Base-by-base conservation (phyloP, 2,888 invertebrate genomes). In the Mystacides longicornis region DNA sequence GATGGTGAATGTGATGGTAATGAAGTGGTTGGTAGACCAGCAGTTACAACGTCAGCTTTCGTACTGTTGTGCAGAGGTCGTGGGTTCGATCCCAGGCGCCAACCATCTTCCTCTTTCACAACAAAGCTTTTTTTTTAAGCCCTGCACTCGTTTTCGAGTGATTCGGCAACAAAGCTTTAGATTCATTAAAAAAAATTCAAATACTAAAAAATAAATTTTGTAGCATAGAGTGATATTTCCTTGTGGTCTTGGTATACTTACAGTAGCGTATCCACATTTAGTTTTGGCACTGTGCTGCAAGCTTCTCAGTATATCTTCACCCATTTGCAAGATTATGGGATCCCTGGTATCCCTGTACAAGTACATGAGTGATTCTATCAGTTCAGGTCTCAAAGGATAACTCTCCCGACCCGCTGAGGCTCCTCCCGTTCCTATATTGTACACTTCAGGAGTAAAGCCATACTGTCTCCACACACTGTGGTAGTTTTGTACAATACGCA, bases 391-490 rank as follows among this genome's bases (percentile, higher is more conserved):
- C 42, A 99, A 74, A 0, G 99, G 99, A 71, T 98, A 99, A 53
- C 93, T 92, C 65, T 82, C 83, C 16, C 96, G 78, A 60, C 93
- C 87, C 1, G 81, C 74, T 0, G 91, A 87, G 0, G 91, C 92
- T 67, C 93, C 91, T 1, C 86, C 87, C 50, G 89, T 86, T 0
- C 92, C 88, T 63, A 99, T 90, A 69, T 96, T 95, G 72, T 96
- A 99, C 67, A 97, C 96, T 69, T 99, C 99, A 0, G 99, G 99
- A 0, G 94, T 88, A 67, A 97, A 96, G 0, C 99, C 99, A 72
- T 93, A 98, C 69, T 98, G 95, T 57, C 89, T 87, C 92, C 96
- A 95, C 1, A 99, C 93, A 65, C 91, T 88, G 68, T 96, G 93
- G 71, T 99, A 99, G 72, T 96, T 96, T 66, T 93, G 89, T 60